These are phyloP conservation scores for Bellardia pandia DNA, from an alignment of 2,888 invertebrate genomes.

Conservation along the genomic window DNA sequence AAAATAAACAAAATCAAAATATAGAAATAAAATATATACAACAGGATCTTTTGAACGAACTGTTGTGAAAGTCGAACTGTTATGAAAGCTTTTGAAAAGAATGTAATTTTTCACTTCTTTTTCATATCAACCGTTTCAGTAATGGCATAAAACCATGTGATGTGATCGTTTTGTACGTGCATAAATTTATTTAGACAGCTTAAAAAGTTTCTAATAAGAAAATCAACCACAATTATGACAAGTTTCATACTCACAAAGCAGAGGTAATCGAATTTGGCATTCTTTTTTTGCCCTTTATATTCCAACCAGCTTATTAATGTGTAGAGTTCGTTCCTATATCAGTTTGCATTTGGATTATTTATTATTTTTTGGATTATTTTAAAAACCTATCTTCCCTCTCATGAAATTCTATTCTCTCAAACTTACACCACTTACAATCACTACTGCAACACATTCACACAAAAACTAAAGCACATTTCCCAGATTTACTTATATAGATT, in stretches of 20 bases:
- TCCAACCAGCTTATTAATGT: too few relatives aligned
- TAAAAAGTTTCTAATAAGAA: background rate
- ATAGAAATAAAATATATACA: constrained; percentile 9
- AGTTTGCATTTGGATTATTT: too few relatives aligned
- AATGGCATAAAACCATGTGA: background rate
- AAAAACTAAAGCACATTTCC: too few relatives aligned
- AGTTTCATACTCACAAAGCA: background rate
- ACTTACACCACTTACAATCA: too few relatives aligned
- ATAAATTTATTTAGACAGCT: background rate
- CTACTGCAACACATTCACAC: background rate
- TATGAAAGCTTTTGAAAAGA: constrained; percentile 8
- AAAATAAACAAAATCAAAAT: constrained; percentile 23
- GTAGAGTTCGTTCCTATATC: too few relatives aligned
- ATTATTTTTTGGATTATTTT: too few relatives aligned
- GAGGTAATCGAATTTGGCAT: too few relatives aligned
- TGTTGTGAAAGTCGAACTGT: background rate
- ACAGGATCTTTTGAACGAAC: constrained; percentile 9
- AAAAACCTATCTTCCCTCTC: too few relatives aligned
- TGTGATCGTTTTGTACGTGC: background rate
- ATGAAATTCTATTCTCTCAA: too few relatives aligned
- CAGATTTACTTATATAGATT: background rate
- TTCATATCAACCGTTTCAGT: background rate
- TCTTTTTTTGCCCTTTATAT: too few relatives aligned
- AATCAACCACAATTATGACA: background rate
- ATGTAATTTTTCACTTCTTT: constrained; percentile 19